Base-by-base conservation (phyloP, 1,140 invertebrate genomes). In the Bilobella aurantiaca region DNA sequence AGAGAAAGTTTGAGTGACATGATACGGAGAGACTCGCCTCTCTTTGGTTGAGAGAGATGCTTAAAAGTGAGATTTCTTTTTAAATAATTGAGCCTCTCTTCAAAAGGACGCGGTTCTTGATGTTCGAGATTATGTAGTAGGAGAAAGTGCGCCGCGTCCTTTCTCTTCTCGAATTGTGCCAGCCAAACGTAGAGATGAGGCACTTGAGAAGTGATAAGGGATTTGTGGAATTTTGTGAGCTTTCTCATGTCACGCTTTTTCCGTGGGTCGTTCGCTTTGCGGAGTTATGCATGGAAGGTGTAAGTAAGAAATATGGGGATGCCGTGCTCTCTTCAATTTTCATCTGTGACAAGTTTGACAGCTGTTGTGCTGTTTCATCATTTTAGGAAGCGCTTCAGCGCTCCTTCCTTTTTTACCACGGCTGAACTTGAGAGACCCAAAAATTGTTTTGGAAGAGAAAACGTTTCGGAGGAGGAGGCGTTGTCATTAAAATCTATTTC, bases 41-140 rank as follows among this genome's bases (percentile, higher is more conserved):
- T 58, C n/a, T 23, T 58, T 27, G 14, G 18, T 58, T 23, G 57
- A 29, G 32, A 34, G n/a, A 32, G 58, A 32, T 34, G n/a, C 25
- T 5, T 5, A 53, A 53, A 53, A 12, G 12, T 16, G 8, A 23
- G 25, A 16, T 14, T 31, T 37, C 31, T 32, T 61, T 63, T 63
- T 63, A 47, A 63, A 63, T 63, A 63, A 63, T 63, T 63, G 61
- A 63, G 21, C 23, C 37, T 63, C 32, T 31, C 34, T 61, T 21
- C 8, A 42, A 42, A n/a, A 12, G 37, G 37, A 42, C n/a, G n/a
- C n/a, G 8, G n/a, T 42, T 42, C 37, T 42, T 42, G 8, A 42
- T 42, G 37, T 12, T 12, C 8, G n/a, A n/a, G n/a, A n/a, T n/a
- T n/a, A n/a, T n/a, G n/a, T n/a, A n/a, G n/a, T n/a, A n/a, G n/a